A percentile compares a stretch with the other conserved stretches of the same genome.
These are phyloP conservation scores for Lycocerus yunnanus DNA, from an alignment of 2,888 invertebrate species.

Conservation along the genomic window DNA sequence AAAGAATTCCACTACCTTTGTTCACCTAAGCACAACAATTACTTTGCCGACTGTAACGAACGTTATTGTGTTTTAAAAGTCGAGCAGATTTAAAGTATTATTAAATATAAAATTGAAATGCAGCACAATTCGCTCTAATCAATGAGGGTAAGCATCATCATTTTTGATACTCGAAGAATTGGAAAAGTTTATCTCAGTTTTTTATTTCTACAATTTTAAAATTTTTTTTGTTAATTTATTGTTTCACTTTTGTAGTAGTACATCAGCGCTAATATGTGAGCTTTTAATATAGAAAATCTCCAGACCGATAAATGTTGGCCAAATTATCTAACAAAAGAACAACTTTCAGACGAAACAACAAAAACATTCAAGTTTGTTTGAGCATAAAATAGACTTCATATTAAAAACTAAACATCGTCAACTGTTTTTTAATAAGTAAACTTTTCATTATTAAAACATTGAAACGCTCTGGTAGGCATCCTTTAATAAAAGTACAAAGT, in stretches of 20 bases:
- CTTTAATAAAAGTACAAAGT: background rate
- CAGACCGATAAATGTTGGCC: slow-evolving; percentile 26
- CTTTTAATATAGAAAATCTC: slow-evolving; percentile 8
- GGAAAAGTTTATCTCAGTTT: background rate
- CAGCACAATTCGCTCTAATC: slow-evolving; percentile 17
- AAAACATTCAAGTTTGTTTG: slow-evolving; percentile 29
- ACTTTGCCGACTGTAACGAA: slow-evolving; percentile 29
- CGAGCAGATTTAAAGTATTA: slow-evolving; percentile 18
- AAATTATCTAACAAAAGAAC: slow-evolving; percentile 29
- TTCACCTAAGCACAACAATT: background rate
- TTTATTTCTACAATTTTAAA: background rate
- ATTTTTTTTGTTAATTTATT: background rate
- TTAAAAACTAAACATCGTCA: slow-evolving; percentile 15
- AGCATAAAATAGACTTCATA: slow-evolving; percentile 25
- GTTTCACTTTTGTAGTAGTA: background rate
- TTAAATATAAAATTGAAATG: slow-evolving; percentile 24
- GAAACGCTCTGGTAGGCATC: background rate
- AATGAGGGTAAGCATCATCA: background rate
- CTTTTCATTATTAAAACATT: slow-evolving; percentile 3
- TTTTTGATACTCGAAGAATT: background rate
- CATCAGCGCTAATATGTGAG: background rate
- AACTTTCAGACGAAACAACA: slow-evolving; percentile 16
- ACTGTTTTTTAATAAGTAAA: slow-evolving; percentile 14
- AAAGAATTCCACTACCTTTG: background rate
- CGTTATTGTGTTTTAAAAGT: slow-evolving; percentile 21